Conservation (phyloP, 2,888 invertebrate species). For the Pseudeuparius sepicola region DNA sequence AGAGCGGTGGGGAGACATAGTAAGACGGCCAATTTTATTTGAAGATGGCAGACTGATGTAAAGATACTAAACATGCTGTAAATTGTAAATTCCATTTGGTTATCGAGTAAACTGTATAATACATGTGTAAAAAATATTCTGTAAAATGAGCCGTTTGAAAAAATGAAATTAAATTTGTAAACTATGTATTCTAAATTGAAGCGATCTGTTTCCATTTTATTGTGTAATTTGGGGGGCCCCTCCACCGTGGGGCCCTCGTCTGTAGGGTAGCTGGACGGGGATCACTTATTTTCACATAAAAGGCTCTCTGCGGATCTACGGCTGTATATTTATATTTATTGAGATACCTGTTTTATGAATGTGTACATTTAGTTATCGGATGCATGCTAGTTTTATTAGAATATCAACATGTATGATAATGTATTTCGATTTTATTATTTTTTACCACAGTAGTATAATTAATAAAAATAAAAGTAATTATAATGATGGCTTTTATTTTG, state of each 20-base stretch:
- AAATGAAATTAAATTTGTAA: slow-evolving; percentile 32
- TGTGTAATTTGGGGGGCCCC: slow-evolving; percentile 21
- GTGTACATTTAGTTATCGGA: slow-evolving; percentile 38
- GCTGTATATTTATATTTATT: slow-evolving; percentile 40
- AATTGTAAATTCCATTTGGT: slow-evolving; percentile 42
- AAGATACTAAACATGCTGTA: slow-evolving; percentile 41
- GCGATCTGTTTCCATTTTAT: slow-evolving; percentile 23
- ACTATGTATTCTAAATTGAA: slow-evolving; percentile 30
- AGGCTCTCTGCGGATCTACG: slow-evolving; percentile 37
- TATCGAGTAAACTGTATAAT: slow-evolving; percentile 39
- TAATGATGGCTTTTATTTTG: too few species aligned
- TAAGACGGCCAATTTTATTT: slow-evolving; percentile 32
- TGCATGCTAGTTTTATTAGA: slow-evolving; percentile 39
- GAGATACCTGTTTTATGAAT: slow-evolving; percentile 36
- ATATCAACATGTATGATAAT: slow-evolving; percentile 39
- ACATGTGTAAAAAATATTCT: slow-evolving; percentile 38
- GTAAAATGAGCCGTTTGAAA: slow-evolving; percentile 39
- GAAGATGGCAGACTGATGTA: slow-evolving; percentile 41
- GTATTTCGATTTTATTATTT: slow-evolving; percentile 41
- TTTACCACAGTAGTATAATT: slow-evolving; percentile 38
- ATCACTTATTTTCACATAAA: slow-evolving; percentile 37
- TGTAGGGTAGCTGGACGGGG: slow-evolving; percentile 43
- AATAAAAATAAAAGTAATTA: slow-evolving; percentile 34
- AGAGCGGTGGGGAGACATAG: slow-evolving; percentile 31
- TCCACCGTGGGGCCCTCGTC: slow-evolving; percentile 19